Evolutionary conservation across 2,797 vertebrate genomes (phyloP).

Genomic region (Fundulus diaphanus): DNA sequence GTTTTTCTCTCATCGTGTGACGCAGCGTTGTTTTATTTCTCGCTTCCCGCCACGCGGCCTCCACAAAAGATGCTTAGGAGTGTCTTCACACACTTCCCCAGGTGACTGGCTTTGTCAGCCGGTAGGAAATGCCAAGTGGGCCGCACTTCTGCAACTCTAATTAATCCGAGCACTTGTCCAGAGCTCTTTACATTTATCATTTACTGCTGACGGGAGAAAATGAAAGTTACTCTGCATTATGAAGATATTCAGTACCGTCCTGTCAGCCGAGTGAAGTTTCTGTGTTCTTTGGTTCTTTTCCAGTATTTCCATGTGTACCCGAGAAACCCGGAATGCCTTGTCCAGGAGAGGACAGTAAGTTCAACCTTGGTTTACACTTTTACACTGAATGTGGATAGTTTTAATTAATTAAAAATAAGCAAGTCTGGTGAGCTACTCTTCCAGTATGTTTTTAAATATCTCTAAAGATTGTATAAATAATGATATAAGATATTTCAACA

Average conservation of each 20-base stretch:
- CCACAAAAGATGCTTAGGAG: background rate
- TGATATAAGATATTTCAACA: background rate
- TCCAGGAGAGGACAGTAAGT: constrained; percentile 98
- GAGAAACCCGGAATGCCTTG: constrained; percentile 98
- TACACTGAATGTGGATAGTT: background rate
- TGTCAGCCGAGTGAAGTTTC: background rate
- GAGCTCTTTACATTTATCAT: background rate
- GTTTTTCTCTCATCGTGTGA: constrained; percentile 8
- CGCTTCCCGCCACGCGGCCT: background rate
- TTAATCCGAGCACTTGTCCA: background rate
- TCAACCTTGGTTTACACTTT: constrained; percentile 1
- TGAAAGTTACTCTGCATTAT: background rate
- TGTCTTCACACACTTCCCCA: background rate
- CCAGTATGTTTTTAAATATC: background rate
- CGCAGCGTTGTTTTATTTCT: constrained; percentile 12
- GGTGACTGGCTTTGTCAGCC: constrained; percentile 17
- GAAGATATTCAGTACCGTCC: background rate
- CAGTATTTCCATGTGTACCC: constrained; percentile 95
- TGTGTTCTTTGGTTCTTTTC: constrained; percentile 18
- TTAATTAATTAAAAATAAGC: background rate
- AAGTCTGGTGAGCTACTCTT: background rate
- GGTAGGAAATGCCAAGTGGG: constrained; percentile 16
- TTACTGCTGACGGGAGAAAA: constrained; percentile 15
- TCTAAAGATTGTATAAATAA: background rate
- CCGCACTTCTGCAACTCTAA: background rate